Conservation (phyloP, 2,888 invertebrate genomes). For the Cryptophagus acutangulus region DNA sequence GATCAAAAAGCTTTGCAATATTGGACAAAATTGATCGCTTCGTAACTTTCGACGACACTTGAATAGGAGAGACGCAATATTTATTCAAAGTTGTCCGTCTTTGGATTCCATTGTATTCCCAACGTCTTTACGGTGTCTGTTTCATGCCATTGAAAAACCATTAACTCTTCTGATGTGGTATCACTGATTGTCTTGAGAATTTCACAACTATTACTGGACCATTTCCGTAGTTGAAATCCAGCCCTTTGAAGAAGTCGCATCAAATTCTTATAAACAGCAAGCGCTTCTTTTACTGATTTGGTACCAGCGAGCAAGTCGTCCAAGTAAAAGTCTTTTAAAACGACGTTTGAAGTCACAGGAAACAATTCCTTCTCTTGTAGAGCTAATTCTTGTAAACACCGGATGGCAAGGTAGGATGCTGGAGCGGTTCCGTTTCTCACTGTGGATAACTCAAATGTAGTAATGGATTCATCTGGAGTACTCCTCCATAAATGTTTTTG, state of each 20-base stretch:
- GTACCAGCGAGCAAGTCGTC: slow-evolving; percentile 11
- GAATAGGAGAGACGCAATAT: not conserved
- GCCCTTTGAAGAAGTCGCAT: not conserved
- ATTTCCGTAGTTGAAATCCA: slow-evolving; percentile 1
- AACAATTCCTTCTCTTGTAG: not conserved
- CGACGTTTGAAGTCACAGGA: not conserved
- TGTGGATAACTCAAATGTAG: slow-evolving; percentile 6
- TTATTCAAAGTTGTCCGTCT: not conserved
- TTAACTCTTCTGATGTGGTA: not conserved
- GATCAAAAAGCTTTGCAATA: slow-evolving; percentile 18
- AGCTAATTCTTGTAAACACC: slow-evolving; percentile 7
- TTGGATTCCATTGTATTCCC: slow-evolving; percentile 5
- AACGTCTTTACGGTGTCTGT: no score
- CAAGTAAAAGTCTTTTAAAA: no score
- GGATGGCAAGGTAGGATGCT: slow-evolving; percentile 11
- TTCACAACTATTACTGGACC: slow-evolving; percentile 6
- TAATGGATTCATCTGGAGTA: not conserved
- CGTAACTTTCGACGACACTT: not conserved
- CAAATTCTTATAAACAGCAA: not conserved
- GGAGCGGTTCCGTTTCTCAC: slow-evolving; percentile 13
- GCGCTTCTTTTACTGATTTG: slow-evolving; percentile 2
- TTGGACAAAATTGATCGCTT: slow-evolving; percentile 13
- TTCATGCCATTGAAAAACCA: slow-evolving; percentile 7
- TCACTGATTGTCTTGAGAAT: not conserved
- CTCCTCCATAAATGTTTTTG: not conserved